Evolutionary conservation across 1,140 invertebrate genomes (phyloP).

Genomic region (Goniozus legneri): DNA sequence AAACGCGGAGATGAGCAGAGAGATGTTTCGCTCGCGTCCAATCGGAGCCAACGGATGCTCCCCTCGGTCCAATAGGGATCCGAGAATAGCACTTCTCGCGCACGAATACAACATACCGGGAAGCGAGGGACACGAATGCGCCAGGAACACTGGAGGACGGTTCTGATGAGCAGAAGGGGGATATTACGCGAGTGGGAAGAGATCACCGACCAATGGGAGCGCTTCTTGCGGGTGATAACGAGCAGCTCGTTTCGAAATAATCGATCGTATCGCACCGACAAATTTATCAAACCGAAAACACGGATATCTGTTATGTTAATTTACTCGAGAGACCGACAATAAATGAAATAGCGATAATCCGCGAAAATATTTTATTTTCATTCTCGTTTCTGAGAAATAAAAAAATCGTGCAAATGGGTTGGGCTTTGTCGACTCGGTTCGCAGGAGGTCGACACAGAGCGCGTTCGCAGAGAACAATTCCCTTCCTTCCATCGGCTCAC

Average conservation of each 20-base stretch:
- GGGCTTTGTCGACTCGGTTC: constrained; percentile 19
- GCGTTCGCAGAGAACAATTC: too few species aligned
- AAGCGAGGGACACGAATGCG: constrained; percentile 19
- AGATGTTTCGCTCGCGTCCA: constrained; percentile 37
- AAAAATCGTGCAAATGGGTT: too few species aligned
- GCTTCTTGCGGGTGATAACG: constrained; percentile 31
- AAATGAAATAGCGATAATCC: constrained; percentile 19
- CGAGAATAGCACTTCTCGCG: constrained; percentile 25
- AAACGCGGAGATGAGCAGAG: constrained; percentile 52
- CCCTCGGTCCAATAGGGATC: constrained; percentile 30
- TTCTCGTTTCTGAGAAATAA: too few species aligned
- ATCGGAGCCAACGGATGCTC: constrained; percentile 33
- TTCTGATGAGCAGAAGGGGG: constrained; percentile 25
- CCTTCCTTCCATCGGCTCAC: constrained; percentile 5
- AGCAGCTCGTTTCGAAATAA: constrained; percentile 16
- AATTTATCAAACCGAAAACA: too few species aligned
- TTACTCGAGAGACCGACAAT: constrained; percentile 3
- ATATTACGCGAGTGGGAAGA: constrained; percentile 36
- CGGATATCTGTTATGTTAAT: too few species aligned
- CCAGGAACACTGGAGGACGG: constrained; percentile 15
- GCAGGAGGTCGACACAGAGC: too few species aligned
- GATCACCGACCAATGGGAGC: constrained; percentile 34
- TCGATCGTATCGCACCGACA: too few species aligned
- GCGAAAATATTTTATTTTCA: too few species aligned
- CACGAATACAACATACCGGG: constrained; percentile 15